These are phyloP conservation scores for Galerucella pusilla DNA, from an alignment of 2,888 invertebrate species.

Conservation along the genomic window DNA sequence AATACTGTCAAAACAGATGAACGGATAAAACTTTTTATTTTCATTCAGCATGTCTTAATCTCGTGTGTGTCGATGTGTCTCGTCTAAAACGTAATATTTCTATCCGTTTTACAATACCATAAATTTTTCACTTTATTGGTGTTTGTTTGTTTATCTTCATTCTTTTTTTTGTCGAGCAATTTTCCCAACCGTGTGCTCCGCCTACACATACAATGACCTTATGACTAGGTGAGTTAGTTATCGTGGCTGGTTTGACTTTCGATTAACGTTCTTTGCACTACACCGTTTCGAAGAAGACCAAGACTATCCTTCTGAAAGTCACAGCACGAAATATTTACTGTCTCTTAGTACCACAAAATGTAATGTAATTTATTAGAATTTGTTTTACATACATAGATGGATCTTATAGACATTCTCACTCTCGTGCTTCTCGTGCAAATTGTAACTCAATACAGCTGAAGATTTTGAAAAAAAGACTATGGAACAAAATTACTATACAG, in stretches of 20 bases:
- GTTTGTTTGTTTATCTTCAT: constrained; percentile 4
- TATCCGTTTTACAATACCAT: background rate
- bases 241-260: constrained; percentile 9
- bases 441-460: constrained; percentile 4
- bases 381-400: background rate
- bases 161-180: background rate
- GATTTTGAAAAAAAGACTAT: background rate
- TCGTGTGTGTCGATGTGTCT: background rate
- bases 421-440: constrained; percentile 4
- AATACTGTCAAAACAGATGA: no score
- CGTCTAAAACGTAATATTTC: background rate
- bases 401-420: constrained; percentile 1
- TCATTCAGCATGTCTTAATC: no score
- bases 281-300: background rate
- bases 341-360: background rate
- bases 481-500: background rate
- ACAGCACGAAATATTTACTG: constrained; percentile 9
- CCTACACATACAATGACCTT: background rate
- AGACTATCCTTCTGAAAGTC: constrained; percentile 2
- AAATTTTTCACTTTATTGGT: constrained; percentile 2
- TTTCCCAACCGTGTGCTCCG: constrained; percentile 8
- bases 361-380: background rate
- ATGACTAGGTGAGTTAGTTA: constrained; percentile 11
- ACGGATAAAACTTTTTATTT: no score
- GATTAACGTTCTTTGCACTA: constrained; percentile 7